Evolutionary conservation across 2,797 vertebrate species (phyloP).

Genomic region (Morus bassanus): DNA sequence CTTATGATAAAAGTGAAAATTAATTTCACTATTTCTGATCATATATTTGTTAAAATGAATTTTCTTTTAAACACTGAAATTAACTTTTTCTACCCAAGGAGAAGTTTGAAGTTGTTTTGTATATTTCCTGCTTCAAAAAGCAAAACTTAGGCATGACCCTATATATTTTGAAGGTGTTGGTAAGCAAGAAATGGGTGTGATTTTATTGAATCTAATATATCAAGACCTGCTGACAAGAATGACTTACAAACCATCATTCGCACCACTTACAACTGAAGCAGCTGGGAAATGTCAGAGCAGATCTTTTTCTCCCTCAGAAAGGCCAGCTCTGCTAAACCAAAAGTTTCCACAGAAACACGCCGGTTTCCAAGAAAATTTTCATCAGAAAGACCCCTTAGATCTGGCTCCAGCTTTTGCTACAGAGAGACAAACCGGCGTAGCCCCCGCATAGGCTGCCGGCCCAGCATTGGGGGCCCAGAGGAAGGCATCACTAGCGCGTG

Average conservation of each 20-base stretch:
- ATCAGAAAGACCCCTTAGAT: background rate
- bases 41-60: background rate
- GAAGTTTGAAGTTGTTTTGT: background rate
- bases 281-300: background rate
- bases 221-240: background rate
- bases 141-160: background rate
- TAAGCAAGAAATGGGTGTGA: background rate
- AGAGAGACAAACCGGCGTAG: accelerated
- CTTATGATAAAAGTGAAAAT: background rate
- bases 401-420: background rate
- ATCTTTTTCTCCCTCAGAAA: background rate
- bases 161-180: background rate
- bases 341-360: background rate
- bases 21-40: background rate
- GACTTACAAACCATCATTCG: background rate
- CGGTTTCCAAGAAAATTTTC: background rate
- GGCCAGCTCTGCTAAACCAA: background rate
- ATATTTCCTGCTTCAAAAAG: background rate
- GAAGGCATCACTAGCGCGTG: background rate
- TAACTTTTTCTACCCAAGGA: background rate
- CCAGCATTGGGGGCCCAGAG: background rate
- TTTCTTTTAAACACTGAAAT: background rate
- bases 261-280: background rate
- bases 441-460: accelerated
- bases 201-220: background rate